Percentiles rank a stretch among this genome's conserved stretches.
Evolutionary conservation across 2,797 vertebrate genomes (phyloP).

Genomic region (Acridotheres tristis): DNA sequence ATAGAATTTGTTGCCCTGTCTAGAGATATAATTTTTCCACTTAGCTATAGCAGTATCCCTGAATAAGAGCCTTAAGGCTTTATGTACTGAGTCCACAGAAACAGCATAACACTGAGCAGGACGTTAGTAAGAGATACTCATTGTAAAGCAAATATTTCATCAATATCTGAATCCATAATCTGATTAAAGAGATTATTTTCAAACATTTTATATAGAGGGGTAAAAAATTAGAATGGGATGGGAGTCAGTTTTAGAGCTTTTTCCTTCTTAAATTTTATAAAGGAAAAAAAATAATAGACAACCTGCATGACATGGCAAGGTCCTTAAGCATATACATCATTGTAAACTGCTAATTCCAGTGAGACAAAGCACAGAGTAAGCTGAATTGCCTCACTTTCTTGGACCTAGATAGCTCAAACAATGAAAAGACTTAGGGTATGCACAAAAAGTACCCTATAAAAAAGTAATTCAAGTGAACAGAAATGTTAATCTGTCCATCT

Average conservation of each 20-base stretch:
- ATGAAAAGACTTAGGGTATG: not conserved
- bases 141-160: not conserved
- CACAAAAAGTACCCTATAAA: not conserved
- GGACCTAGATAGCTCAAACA: not conserved
- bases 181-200: not conserved
- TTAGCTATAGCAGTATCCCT: not conserved
- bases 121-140: not conserved
- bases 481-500: not conserved
- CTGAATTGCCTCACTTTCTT: not conserved
- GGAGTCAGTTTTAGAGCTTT: not conserved
- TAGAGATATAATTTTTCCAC: slow-evolving; percentile 36
- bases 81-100: not conserved
- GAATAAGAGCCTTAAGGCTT: not conserved
- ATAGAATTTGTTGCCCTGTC: slow-evolving; percentile 34
- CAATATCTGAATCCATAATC: not conserved
- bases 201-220: not conserved
- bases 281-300: not conserved
- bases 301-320: not conserved
- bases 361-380: not conserved
- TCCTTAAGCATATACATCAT: not conserved
- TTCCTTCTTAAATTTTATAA: not conserved
- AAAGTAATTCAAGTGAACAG: not conserved
- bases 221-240: not conserved
- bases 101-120: not conserved
- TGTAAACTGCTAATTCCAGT: not conserved